These are phyloP conservation scores for Stratiolaelaps scimitus DNA, from an alignment of 1,140 invertebrate genomes.

Conservation along the genomic window DNA sequence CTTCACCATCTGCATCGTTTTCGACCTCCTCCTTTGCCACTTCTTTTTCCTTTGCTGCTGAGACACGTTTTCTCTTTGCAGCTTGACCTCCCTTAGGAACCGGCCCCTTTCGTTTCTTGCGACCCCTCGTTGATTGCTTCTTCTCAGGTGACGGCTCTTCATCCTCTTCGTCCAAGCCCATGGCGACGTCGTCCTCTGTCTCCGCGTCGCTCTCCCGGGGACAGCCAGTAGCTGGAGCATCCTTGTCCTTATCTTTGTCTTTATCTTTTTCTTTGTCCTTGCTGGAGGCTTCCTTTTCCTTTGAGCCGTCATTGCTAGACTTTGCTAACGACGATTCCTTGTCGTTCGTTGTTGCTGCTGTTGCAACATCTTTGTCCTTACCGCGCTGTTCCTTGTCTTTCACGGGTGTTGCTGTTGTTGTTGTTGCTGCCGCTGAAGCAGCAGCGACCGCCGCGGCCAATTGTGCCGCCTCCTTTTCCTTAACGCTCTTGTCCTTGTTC, in stretches of 20 bases:
- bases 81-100: background rate
- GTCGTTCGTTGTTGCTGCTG: too few relatives aligned
- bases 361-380: too few relatives aligned
- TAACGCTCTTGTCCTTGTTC: background rate
- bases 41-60: background rate
- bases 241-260: background rate
- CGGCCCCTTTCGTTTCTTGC: too few relatives aligned
- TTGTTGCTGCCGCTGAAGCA: too few relatives aligned
- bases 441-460: too few relatives aligned
- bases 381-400: too few relatives aligned
- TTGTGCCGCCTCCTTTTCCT: conserved; percentile 1
- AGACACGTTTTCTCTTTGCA: background rate
- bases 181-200: conserved; percentile 6
- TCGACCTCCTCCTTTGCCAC: background rate
- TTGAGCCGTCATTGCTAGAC: too few relatives aligned
- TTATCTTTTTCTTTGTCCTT: conserved; percentile 18
- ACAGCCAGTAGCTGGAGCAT: too few relatives aligned
- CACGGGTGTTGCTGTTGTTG: too few relatives aligned
- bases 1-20: background rate
- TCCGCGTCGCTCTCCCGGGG: background rate
- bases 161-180: background rate
- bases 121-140: background rate
- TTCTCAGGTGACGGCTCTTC: conserved; percentile 7
- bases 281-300: background rate
- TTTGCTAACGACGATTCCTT: too few relatives aligned